Evolutionary conservation across 1,140 invertebrate species (phyloP), one percentile per base, ranked within the genome.

Genomic region (Scaptomyza hsui): DNA sequence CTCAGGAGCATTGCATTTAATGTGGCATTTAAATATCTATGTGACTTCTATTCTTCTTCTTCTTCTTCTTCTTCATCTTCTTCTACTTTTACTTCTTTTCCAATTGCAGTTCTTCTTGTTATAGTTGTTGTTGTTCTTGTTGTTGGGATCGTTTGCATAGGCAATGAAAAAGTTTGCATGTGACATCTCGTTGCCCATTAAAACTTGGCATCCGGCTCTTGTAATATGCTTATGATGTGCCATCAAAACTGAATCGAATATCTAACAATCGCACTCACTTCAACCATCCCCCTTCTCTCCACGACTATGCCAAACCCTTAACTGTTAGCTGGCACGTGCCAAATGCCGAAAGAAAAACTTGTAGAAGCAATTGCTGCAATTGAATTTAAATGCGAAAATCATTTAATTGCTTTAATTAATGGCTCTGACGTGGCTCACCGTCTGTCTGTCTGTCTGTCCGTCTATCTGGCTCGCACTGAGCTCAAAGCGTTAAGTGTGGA

Each of bases 341-440:
- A 55, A 48, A 37, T 32, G 41, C 13, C 32, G 2, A 42, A n/a
- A 16, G 41, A 9, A 29, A 7, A 29, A 32, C 13, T 24, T 35
- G 29, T 16, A 49, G 35, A 12, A 12, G 12, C 29, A 53, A 29
- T 29, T 56, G 51, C 63, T 56, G 79, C 64, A 80, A 77, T 80
- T 77, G 80, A 86, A 86, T 86, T 85, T 76, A 63, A 86, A 81
- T 86, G 61, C 56, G 51, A 81, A 78, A 75, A 67, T 63, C 52
- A 75, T 88, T 78, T 81, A 81, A 86, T 86, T 74, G 73, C 78
- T 76, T 88, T 86, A 81, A 88, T 86, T 86, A 86, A 86, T 88
- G 65, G 65, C 55, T 29, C 37, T 65, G 61, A 65, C 68, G 55
- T 64, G 60, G 26, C 57, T 29, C 26, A 29, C 19, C 19, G 19